Evolutionary conservation across 2,888 invertebrate genomes (phyloP).

Genomic region (Plebejus argus): DNA sequence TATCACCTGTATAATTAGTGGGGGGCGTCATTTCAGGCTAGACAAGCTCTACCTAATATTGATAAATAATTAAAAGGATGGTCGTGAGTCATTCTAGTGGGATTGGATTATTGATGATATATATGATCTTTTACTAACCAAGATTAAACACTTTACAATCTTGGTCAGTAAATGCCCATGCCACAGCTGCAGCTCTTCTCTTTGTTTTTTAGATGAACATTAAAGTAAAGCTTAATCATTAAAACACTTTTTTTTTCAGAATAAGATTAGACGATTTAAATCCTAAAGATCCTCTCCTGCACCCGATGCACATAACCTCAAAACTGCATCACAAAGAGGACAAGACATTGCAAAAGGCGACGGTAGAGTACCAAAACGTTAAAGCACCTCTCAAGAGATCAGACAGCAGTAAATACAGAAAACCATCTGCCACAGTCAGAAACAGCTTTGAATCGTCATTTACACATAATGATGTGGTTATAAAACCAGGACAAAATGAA

Average conservation of each 20-base stretch:
- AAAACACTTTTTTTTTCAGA: slow-evolving; percentile 57
- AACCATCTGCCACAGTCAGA: slow-evolving; percentile 83
- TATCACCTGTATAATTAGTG: too few relatives aligned
- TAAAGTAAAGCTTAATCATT: too few relatives aligned
- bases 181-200: too few relatives aligned
- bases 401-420: slow-evolving; percentile 86
- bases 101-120: too few relatives aligned
- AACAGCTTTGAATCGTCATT: slow-evolving; percentile 84
- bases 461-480: slow-evolving; percentile 65
- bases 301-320: slow-evolving; percentile 83
- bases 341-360: slow-evolving; percentile 87
- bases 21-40: too few relatives aligned
- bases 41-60: too few relatives aligned
- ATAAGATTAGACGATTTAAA: slow-evolving; percentile 83
- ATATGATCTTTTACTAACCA: too few relatives aligned
- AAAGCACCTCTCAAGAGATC: slow-evolving; percentile 84
- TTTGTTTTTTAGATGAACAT: too few relatives aligned
- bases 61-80: too few relatives aligned
- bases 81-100: too few relatives aligned
- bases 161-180: too few relatives aligned
- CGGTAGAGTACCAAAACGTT: slow-evolving; percentile 85
- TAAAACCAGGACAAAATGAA: slow-evolving; percentile 85
- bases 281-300: slow-evolving; percentile 80
- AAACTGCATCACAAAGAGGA: slow-evolving; percentile 91
- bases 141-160: too few relatives aligned